Percentiles rank a stretch among this genome's conserved stretches.
phyloP scores from a whole-genome alignment of 2,113 vertebrate species.

The Oncorhynchus nerka region DNA sequence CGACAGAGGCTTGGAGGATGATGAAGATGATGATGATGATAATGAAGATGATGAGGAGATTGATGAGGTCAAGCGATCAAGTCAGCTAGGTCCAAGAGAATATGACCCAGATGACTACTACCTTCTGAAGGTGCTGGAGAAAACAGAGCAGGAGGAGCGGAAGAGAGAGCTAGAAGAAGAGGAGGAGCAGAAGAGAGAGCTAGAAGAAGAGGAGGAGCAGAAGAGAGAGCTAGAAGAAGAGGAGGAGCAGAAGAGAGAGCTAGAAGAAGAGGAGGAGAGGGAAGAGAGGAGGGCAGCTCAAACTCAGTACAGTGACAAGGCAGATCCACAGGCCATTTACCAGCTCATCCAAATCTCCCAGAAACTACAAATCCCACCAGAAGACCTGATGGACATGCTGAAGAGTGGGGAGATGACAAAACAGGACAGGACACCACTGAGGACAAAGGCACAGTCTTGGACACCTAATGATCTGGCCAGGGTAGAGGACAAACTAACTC shows the following conservation, averaged over 20 bases:
- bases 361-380: constrained; percentile 88
- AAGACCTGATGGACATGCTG: constrained; percentile 87
- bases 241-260: too few species aligned
- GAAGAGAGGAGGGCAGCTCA: constrained; percentile 72
- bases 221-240: not conserved
- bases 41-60: constrained; percentile 62
- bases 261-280: constrained; percentile 21
- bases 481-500: constrained; percentile 68
- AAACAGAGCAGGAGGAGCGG: constrained; percentile 13
- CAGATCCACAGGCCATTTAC: constrained; percentile 81
- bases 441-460: constrained; percentile 63
- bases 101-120: constrained; percentile 85
- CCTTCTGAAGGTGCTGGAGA: constrained; percentile 82
- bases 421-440: constrained; percentile 53
- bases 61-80: constrained; percentile 78
- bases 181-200: too few species aligned
- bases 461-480: constrained; percentile 70
- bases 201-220: too few species aligned
- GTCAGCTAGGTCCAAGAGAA: constrained; percentile 38
- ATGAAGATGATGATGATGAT: constrained; percentile 51
- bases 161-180: too few species aligned
- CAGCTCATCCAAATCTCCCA: constrained; percentile 87
- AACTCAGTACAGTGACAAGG: constrained; percentile 67
- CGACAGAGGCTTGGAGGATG: constrained; percentile 70
- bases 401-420: constrained; percentile 71